Evolutionary conservation across 2,113 vertebrate genomes (phyloP), one percentile per base, ranked within the genome.

Genomic region (Notarius quadriscutis): DNA sequence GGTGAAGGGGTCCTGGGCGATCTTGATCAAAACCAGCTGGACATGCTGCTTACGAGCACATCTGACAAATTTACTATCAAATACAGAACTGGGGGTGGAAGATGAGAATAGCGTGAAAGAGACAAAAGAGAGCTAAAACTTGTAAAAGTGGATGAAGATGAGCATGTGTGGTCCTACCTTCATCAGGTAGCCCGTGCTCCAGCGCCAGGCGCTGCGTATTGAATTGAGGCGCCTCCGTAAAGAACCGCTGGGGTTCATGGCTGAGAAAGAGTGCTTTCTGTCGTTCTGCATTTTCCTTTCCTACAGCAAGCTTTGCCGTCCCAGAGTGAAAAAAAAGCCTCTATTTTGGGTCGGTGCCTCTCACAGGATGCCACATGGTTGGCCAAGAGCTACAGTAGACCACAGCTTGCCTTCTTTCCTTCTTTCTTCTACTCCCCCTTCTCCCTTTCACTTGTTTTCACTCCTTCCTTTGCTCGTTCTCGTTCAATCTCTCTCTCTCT

Each of bases 21-120:
- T 91, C 91, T 89, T 95, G 94, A 96, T 96, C 94, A 95, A 94
- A 95, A 96, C 93, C 95, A 96, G 94, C 94, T 96, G 95, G 88
- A 93, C 91, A 92, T 86, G 89, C 92, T 89, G 94, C 92, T 94
- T 94, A 94, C 91, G 90, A 94, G 94, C 93, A 93, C 93, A 86
- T 92, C 94, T 90, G 91, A 93, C 93, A 95, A 95, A 95, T 94
- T 90, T 95, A 93, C 88, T 92, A 94, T 93, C 92, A 87, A 91
- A 94, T 90, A 91, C 87, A 84, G 71, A 87, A 91, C 30, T 12
- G 63, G 83, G 71, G 51, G n/a, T 53, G 67, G 22, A 88, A 83
- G 11, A 88, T 87, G n/a, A 55, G 34, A 72, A 89, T 78, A 85
- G 86, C 65, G 3, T 87, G 25, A 88, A 89, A 86, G n/a, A 83